Evolutionary conservation across 2,113 vertebrate genomes (phyloP).

Genomic region (Bungarus multicinctus): DNA sequence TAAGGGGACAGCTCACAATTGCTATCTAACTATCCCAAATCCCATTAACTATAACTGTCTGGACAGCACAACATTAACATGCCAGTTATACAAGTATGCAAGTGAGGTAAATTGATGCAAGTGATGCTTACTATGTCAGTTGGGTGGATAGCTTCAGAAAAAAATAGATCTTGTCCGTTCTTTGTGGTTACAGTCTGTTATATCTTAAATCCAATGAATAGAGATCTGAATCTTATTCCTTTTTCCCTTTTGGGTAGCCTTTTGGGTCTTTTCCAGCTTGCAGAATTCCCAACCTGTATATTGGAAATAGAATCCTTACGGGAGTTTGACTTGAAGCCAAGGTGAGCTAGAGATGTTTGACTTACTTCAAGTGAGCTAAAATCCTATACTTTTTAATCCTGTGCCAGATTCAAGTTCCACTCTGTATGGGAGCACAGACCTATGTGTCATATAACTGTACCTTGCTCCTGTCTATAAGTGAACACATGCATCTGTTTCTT

Average conservation of each 20-base stretch:
- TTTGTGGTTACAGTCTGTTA: background rate
- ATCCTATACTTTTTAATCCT: background rate
- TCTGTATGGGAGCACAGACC: background rate
- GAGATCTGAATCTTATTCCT: background rate
- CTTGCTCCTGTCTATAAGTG: background rate
- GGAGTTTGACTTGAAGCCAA: background rate
- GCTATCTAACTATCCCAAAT: no score
- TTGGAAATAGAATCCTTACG: background rate
- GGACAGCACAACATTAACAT: no score
- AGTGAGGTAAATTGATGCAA: background rate
- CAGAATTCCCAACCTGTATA: background rate
- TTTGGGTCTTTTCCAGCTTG: background rate
- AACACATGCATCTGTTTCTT: background rate
- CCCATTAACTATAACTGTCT: no score
- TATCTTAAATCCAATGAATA: background rate
- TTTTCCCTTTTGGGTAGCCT: background rate
- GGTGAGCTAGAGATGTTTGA: background rate
- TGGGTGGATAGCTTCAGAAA: background rate
- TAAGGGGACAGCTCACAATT: no score
- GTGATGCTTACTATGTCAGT: background rate
- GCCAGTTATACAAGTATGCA: background rate
- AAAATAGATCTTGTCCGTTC: background rate
- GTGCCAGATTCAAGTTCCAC: background rate
- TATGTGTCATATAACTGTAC: background rate
- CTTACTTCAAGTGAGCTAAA: background rate